Base-by-base conservation (phyloP, 1,140 invertebrate genomes). In the Radopholus similis region DNA sequence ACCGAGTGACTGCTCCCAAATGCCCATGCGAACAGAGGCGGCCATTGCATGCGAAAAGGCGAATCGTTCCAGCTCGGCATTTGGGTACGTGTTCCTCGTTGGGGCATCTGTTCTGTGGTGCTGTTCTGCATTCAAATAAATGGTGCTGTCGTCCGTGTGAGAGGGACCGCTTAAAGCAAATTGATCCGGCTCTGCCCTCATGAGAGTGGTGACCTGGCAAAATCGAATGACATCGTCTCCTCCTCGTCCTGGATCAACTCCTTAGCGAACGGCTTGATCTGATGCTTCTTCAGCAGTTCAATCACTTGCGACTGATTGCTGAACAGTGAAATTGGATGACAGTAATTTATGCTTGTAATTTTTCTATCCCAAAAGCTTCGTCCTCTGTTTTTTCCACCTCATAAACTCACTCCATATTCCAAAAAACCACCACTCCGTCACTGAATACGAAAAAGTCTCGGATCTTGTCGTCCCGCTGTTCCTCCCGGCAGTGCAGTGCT, bases 11-110 rank as follows among this genome's bases (percentile, higher is more conserved):
- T 32, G 58, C 32, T 76, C 74, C 74, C 74, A 76, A 13, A 76
- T 68, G 11, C 74, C 74, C 21, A 76, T 63, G 51, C 70, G 70
- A 21, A 76, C 74, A n/a, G 74, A 76, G 51, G 74, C 74, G 11
- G 74, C 73, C 38, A 76, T 70, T 13, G 53, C 74, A 21, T 76
- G 74, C 54, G 62, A 68, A 37, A 76, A 59, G 15, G 74, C 74
- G 51, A 70, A 76, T 40, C 74, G 66, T 30, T 76, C 73, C 8
- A 76, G 35, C 34, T 66, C 66, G 13, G 37, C 9, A 30, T 54
- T 42, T 13, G 62, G 34, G n/a, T 18, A 21, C 23, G 23, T 30
- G 15, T 1, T 57, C 26, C 11, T 18, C 9, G 49, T 13, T 53
- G 2, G 37, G 28, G 32, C 42, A 49, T 47, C 44, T 38, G 11